phyloP scores from a whole-genome alignment of 2,888 invertebrate species.

The Clitarchus hookeri region DNA sequence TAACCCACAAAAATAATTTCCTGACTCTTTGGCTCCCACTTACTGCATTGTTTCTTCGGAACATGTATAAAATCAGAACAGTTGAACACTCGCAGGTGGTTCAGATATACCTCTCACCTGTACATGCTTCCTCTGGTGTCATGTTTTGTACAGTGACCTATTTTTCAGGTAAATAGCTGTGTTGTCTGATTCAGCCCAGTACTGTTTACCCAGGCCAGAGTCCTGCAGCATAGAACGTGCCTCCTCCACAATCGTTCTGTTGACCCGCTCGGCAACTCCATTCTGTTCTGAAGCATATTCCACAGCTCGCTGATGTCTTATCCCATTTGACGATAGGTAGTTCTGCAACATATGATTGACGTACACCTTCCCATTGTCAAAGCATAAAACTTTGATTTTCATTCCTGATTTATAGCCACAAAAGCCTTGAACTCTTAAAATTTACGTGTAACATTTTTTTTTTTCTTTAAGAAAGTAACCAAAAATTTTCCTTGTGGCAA shows the following conservation, averaged over 20 bases:
- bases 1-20: slow-evolving; percentile 40
- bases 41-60: slow-evolving; percentile 38
- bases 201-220: background rate
- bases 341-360: slow-evolving; percentile 43
- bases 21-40: slow-evolving; percentile 38
- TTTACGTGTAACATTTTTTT: slow-evolving; percentile 44
- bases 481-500: slow-evolving; percentile 46
- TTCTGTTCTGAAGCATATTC: slow-evolving; percentile 52
- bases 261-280: slow-evolving; percentile 41
- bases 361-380: slow-evolving; percentile 44
- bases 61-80: slow-evolving; percentile 35
- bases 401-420: slow-evolving; percentile 46
- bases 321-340: slow-evolving; percentile 45
- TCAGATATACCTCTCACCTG: slow-evolving; percentile 29
- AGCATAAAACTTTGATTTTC: slow-evolving; percentile 49
- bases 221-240: slow-evolving; percentile 42
- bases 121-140: slow-evolving; percentile 32
- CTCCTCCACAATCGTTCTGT: slow-evolving; percentile 26
- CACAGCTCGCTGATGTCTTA: slow-evolving; percentile 47
- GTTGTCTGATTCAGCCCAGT: slow-evolving; percentile 44
- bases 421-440: slow-evolving; percentile 47
- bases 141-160: slow-evolving; percentile 34
- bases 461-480: slow-evolving; percentile 48
- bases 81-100: slow-evolving; percentile 30
- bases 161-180: slow-evolving; percentile 43